Conservation (phyloP, 2,113 vertebrate genomes). For the Zosterops lateralis region DNA sequence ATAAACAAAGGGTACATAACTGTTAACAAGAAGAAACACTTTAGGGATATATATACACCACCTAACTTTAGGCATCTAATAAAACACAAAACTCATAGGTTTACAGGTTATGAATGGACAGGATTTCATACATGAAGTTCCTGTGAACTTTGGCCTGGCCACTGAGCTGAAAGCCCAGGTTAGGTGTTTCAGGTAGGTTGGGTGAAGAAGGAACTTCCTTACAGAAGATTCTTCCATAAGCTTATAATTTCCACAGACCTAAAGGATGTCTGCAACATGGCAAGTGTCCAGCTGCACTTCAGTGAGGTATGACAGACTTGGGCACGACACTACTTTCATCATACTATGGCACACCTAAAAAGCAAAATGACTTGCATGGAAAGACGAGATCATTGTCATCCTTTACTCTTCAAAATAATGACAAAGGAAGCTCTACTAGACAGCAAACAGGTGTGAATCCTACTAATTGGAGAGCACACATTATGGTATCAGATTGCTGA, state of each 20-base stretch:
- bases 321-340: not conserved
- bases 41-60: not conserved
- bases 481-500: not conserved
- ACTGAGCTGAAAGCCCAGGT: not conserved
- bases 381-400: not conserved
- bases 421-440: not conserved
- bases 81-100: not conserved
- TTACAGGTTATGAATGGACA: not conserved
- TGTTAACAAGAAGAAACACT: not conserved
- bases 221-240: not conserved
- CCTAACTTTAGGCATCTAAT: not conserved
- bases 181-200: not conserved
- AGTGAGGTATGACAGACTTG: not conserved
- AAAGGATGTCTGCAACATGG: not conserved
- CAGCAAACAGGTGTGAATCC: not conserved
- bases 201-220: not conserved
- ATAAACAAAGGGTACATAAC: not conserved
- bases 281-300: not conserved
- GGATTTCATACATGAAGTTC: not conserved
- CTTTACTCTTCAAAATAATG: not conserved
- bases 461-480: not conserved
- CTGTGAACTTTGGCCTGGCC: not conserved
- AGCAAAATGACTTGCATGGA: not conserved
- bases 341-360: not conserved
- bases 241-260: not conserved